phyloP scores from a whole-genome alignment of 2,797 vertebrate species.

The Tolypeutes matacus region DNA sequence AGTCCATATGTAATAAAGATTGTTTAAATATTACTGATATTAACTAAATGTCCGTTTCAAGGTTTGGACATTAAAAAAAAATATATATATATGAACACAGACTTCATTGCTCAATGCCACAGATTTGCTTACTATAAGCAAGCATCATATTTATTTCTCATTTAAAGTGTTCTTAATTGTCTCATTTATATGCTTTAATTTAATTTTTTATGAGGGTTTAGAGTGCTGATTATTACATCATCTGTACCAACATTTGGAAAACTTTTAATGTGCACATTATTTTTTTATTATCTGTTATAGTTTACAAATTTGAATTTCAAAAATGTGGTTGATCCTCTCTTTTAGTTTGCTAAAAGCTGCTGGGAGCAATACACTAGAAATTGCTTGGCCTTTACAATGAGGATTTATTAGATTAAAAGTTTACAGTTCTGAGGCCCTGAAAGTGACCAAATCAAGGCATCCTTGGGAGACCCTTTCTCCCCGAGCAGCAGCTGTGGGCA shows the following conservation, averaged over 20 bases:
- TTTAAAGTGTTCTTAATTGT: slow-evolving; percentile 27
- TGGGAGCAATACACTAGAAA: too few relatives aligned
- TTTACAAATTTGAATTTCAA: background rate
- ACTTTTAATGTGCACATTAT: background rate
- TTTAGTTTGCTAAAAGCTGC: too few relatives aligned
- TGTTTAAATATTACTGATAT: background rate
- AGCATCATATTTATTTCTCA: background rate
- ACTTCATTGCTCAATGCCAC: background rate
- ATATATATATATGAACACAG: background rate
- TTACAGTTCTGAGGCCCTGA: too few relatives aligned
- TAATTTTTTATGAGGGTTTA: background rate
- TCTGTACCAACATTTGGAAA: background rate
- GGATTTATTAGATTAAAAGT: too few relatives aligned
- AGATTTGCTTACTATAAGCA: background rate
- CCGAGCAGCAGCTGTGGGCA: too few relatives aligned
- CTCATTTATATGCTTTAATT: background rate
- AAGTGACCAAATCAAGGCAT: too few relatives aligned
- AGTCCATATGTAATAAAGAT: background rate
- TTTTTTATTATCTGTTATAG: background rate
- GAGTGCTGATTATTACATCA: background rate
- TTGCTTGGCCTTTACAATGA: too few relatives aligned
- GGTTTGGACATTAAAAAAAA: background rate
- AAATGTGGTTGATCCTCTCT: background rate
- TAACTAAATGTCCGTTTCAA: background rate
- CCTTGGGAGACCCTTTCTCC: too few relatives aligned